Conservation (phyloP, 1,140 invertebrate genomes). For the Lepidurus packardi region DNA sequence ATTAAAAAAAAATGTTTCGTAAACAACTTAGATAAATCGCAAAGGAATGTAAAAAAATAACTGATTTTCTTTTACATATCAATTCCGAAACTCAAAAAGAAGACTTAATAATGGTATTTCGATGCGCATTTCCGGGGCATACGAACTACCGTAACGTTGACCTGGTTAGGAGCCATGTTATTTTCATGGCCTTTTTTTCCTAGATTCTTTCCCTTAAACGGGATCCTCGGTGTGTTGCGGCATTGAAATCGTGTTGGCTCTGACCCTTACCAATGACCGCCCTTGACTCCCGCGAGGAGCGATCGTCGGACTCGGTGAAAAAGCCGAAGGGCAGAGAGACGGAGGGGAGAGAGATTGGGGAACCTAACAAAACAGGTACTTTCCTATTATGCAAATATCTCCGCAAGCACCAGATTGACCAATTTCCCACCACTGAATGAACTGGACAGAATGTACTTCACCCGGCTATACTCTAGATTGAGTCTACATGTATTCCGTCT, state of each 20-base stretch:
- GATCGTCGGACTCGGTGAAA: neutral
- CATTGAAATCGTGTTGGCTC: neutral
- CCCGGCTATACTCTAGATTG: neutral
- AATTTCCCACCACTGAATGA: neutral
- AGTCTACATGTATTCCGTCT: neutral
- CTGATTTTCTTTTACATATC: too few species aligned
- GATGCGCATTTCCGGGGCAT: too few species aligned
- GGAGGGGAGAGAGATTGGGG: neutral
- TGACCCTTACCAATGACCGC: neutral
- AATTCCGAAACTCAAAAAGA: too few species aligned
- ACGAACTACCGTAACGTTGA: too few species aligned
- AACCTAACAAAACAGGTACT: neutral
- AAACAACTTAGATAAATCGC: too few species aligned
- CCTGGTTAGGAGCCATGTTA: neutral
- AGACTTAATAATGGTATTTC: too few species aligned
- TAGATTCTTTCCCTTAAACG: neutral
- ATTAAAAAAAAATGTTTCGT: too few species aligned
- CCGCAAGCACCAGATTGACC: neutral
- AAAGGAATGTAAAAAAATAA: too few species aligned
- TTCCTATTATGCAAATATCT: neutral
- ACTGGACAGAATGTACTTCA: neutral
- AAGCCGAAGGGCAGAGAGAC: neutral
- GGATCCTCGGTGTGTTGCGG: neutral
- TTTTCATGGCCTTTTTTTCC: neutral
- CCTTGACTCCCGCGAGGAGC: neutral